Conservation (phyloP, 1,140 invertebrate species). For the Drosophila subobscura region DNA sequence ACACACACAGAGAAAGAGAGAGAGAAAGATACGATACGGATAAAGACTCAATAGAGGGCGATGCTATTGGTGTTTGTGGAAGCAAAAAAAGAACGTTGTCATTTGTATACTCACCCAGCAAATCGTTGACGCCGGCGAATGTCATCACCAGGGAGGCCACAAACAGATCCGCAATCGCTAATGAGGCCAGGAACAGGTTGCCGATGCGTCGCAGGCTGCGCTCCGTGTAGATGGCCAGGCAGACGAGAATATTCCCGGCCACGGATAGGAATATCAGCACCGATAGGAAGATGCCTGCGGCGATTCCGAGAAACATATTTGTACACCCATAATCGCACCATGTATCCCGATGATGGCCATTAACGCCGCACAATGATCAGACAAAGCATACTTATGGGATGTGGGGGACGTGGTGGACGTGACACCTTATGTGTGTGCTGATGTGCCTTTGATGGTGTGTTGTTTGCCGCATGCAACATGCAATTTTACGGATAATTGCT, state of each 20-base stretch:
- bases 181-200: conserved; percentile 96
- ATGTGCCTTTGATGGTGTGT: conserved; percentile 17
- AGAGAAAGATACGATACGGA: background rate
- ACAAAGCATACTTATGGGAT: conserved; percentile 63
- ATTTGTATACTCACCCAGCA: conserved; percentile 85
- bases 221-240: conserved; percentile 97
- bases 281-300: conserved; percentile 92
- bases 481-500: conserved; percentile 61
- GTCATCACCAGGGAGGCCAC: conserved; percentile 97
- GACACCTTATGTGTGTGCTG: conserved; percentile 1
- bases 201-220: conserved; percentile 95
- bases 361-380: conserved; percentile 45
- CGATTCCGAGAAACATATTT: conserved; percentile 40
- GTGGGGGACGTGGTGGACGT: background rate
- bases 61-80: too few species aligned
- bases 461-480: conserved; percentile 57
- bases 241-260: conserved; percentile 97
- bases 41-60: too few species aligned
- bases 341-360: conserved; percentile 13
- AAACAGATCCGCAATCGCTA: conserved; percentile 97
- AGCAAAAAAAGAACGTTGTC: background rate
- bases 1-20: conserved; percentile 3
- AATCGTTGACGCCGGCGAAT: conserved; percentile 94
- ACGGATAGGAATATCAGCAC: conserved; percentile 96
- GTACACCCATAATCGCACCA: conserved; percentile 37